Percentiles rank a stretch among this genome's conserved stretches.
Conservation (phyloP, 30 jellyfish, hydroid and myxozoan genomes). For the Aurelia sp. region DNA sequence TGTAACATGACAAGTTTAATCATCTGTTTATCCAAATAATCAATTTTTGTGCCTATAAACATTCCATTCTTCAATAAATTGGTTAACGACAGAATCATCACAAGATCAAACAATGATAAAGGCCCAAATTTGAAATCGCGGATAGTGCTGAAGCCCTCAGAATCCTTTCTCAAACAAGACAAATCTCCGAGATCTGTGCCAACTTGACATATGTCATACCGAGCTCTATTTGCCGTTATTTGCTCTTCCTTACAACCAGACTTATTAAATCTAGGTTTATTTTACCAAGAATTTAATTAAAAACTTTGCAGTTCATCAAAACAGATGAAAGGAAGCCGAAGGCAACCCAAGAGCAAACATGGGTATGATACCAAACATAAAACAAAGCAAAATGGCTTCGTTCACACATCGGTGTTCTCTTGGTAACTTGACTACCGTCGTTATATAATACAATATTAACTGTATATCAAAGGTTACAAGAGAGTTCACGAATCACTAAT, state of each 20-base stretch:
- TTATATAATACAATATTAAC: conserved; percentile 42
- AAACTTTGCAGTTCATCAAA: conserved; percentile 71
- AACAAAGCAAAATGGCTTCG: conserved; percentile 21
- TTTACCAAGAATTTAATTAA: conserved; percentile 76
- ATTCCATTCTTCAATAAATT: conserved; percentile 26
- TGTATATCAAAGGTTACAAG: conserved; percentile 43
- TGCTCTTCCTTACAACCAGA: conserved; percentile 41
- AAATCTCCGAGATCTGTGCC: conserved; percentile 24
- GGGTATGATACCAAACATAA: conserved; percentile 43
- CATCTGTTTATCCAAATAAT: conserved; percentile 29
- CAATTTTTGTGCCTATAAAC: conserved; percentile 50
- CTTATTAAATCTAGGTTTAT: conserved; percentile 73
- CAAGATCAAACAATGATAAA: conserved; percentile 30
- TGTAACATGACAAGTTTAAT: conserved; percentile 26
- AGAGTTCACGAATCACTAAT: conserved; percentile 60
- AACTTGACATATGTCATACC: conserved; percentile 26
- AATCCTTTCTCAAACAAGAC: conserved; percentile 58
- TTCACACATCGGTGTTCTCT: conserved; percentile 60
- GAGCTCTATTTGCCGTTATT: conserved; percentile 13
- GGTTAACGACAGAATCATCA: conserved; percentile 67
- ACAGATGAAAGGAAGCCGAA: conserved; percentile 69
- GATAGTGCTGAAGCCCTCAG: conserved; percentile 13
- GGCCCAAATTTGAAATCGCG: conserved; percentile 32
- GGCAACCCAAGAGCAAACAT: conserved; percentile 55
- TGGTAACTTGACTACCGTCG: conserved; percentile 55